These are phyloP conservation scores for Mythimna loreyi DNA, from an alignment of 2,888 invertebrate genomes.

Conservation along the genomic window DNA sequence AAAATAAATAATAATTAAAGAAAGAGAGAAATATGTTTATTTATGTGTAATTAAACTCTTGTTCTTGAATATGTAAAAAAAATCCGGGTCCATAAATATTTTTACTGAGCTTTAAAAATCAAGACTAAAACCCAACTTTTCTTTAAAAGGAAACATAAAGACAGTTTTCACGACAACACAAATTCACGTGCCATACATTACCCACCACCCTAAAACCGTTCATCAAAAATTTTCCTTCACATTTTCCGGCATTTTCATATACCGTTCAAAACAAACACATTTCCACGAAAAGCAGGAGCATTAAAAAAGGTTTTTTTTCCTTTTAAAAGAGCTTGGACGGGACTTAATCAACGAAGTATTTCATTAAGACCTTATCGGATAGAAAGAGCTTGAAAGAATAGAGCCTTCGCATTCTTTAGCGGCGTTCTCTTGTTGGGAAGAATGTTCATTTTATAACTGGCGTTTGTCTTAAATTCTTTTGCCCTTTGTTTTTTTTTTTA, in stretches of 20 bases:
- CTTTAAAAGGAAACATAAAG: background rate
- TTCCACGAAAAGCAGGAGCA: constrained; percentile 21
- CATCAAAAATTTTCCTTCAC: background rate
- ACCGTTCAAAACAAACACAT: constrained; percentile 45
- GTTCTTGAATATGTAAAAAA: too few relatives aligned
- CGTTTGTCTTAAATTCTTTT: constrained; percentile 78
- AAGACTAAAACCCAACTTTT: too few relatives aligned
- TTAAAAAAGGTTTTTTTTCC: constrained; percentile 58
- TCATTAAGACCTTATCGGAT: constrained; percentile 86
- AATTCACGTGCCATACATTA: background rate
- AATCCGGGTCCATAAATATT: too few relatives aligned
- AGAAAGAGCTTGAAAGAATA: constrained; percentile 82
- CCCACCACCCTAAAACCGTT: background rate
- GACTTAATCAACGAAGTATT: constrained; percentile 89
- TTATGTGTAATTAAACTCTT: too few relatives aligned
- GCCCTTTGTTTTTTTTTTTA: constrained; percentile 71
- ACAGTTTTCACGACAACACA: background rate
- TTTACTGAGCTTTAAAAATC: too few relatives aligned
- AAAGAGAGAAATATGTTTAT: too few relatives aligned
- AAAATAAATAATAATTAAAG: too few relatives aligned
- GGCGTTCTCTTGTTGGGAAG: constrained; percentile 86
- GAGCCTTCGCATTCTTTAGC: constrained; percentile 83
- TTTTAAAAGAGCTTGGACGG: constrained; percentile 70
- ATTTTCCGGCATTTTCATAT: constrained; percentile 6
- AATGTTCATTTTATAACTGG: constrained; percentile 86